These are phyloP conservation scores for Drosophila auraria DNA, from an alignment of 1,140 invertebrate genomes.

Conservation along the genomic window DNA sequence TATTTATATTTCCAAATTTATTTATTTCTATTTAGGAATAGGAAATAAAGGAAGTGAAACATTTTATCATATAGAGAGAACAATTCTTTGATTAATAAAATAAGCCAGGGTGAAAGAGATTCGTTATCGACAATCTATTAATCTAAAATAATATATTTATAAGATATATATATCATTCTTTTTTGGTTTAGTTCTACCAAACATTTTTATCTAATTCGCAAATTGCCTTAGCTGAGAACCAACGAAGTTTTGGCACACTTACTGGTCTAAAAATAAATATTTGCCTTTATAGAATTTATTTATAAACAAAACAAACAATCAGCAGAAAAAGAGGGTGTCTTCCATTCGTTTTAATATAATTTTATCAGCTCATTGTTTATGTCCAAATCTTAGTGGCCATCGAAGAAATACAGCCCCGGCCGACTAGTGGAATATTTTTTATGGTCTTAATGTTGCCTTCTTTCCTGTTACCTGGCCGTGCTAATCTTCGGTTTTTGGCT, in stretches of 20 bases:
- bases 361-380: constrained; percentile 1
- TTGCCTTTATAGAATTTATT: not conserved
- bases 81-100: no score
- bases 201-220: not conserved
- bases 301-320: not conserved
- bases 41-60: not conserved
- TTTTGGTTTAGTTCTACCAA: not conserved
- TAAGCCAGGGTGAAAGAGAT: no score
- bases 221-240: not conserved
- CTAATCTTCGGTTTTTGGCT: constrained; percentile 41
- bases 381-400: not conserved
- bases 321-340: not conserved
- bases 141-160: no score
- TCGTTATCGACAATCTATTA: no score
- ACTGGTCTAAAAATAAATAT: not conserved
- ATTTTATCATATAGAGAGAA: not conserved
- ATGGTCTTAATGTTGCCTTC: constrained; percentile 17
- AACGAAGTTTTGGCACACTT: not conserved
- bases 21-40: not conserved
- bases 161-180: no score
- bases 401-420: constrained; percentile 1
- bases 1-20: not conserved
- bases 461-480: constrained; percentile 21
- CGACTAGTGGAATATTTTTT: constrained; percentile 36
- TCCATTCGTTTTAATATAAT: not conserved